Evolutionary conservation across 2,888 invertebrate species (phyloP).

Genomic region (Yponomeuta malinellus): DNA sequence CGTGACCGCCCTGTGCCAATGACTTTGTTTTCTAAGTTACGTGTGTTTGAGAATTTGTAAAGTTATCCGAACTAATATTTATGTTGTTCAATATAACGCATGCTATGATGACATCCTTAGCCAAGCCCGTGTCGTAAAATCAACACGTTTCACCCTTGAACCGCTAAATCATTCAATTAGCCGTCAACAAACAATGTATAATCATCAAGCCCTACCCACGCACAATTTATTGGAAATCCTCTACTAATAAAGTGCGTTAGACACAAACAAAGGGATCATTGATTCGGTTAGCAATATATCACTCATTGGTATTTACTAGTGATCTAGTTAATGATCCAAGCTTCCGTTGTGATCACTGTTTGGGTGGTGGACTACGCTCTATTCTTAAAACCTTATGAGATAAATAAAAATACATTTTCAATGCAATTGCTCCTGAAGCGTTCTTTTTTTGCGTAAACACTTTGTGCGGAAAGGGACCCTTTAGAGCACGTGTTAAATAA

Average conservation of each 20-base stretch:
- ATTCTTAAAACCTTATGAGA: background rate
- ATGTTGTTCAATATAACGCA: too few species aligned
- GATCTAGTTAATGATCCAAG: constrained; percentile 1
- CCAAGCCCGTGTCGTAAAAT: background rate
- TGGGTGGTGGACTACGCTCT: background rate
- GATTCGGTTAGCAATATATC: background rate
- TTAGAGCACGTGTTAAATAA: too few species aligned
- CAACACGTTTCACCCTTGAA: background rate
- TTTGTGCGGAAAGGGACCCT: too few species aligned
- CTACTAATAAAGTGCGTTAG: background rate
- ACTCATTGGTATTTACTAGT: background rate
- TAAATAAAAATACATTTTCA: too few species aligned
- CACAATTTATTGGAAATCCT: background rate
- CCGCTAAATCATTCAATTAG: background rate
- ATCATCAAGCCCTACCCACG: background rate
- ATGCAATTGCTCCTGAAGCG: too few species aligned
- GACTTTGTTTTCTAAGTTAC: too few species aligned
- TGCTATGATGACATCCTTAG: background rate
- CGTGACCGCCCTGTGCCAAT: too few species aligned
- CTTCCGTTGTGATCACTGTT: background rate
- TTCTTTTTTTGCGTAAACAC: too few species aligned
- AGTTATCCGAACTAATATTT: too few species aligned
- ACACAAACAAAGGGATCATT: background rate
- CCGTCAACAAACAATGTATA: background rate
- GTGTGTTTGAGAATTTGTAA: too few species aligned